Base-by-base conservation (phyloP, 37 sponge, comb jelly and placozoan species). In the Chondrosia reniformis region DNA sequence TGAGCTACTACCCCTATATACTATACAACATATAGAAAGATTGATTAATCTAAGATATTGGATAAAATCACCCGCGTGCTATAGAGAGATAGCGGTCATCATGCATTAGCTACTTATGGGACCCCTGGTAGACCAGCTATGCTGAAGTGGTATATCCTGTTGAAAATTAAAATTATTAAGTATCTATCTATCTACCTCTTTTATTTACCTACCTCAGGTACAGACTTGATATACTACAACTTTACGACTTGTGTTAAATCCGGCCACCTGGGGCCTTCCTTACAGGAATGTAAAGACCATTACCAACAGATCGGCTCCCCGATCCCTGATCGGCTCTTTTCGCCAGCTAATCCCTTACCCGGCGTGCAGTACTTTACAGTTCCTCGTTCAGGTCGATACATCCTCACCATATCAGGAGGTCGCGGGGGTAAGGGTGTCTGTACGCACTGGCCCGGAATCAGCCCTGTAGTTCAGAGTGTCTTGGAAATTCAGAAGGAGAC, bases 401-500 rank as follows among this genome's bases (percentile, higher is more conserved):
- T 75, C 55, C 54, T 88, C 0, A 83, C 89, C 2, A 66, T 79
- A n/a, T 83, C 89, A 10, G 89, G 89, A 0, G 89, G 83, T 27
- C 19, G 78, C 1, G 89, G 89, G 41, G 89, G 89, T n/a, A 39
- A 41, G 0, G 89, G 89, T 1, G 21, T 88, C 43, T 88, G 89
- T 37, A 84, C 54, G 27, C 46, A 37, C 10, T 7, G 25, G 44
- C 52, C 33, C 19, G 84, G 84, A 12, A 15, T 21, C 10, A 84
- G 89, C 24, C 46, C 55, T 7, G 41, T 80, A 19, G 22, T 52
- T 33, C 72, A n/a, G 31, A 44, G 13, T 15, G 56, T 15, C n/a
- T 33, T 83, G 17, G 2, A 42, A 5, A 8, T 88, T 21, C 22
- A 57, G 34, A 63, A 75, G 34, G 76, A 49, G 15, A 10, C 58